Evolutionary conservation across 2,888 invertebrate genomes (phyloP).

Genomic region (Tachina grossa): DNA sequence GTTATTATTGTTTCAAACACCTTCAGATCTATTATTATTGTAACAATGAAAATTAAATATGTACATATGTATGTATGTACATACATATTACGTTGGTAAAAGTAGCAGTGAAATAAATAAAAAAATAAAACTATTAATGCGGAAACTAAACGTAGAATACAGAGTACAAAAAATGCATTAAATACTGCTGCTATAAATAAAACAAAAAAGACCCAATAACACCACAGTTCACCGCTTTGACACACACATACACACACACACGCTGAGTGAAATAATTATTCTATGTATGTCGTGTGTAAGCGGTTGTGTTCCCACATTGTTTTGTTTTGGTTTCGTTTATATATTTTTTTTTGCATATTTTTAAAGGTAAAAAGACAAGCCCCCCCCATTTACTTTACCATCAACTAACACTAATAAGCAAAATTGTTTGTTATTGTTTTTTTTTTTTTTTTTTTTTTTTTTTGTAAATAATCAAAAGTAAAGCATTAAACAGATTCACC

Average conservation of each 20-base stretch:
- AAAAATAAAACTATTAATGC: slow-evolving; percentile 35
- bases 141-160: slow-evolving; percentile 39
- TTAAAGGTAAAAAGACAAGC: slow-evolving; percentile 55
- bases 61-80: not conserved
- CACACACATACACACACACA: slow-evolving; percentile 1
- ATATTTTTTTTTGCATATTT: slow-evolving; percentile 4
- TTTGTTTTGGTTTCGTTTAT: not conserved
- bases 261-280: not conserved
- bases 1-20: slow-evolving; percentile 39
- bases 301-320: slow-evolving; percentile 7
- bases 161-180: not conserved
- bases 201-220: slow-evolving; percentile 6
- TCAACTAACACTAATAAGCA: not conserved
- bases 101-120: not conserved
- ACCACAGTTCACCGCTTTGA: not conserved
- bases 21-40: slow-evolving; percentile 49
- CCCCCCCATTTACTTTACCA: slow-evolving; percentile 43
- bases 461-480: slow-evolving; percentile 25
- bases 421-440: slow-evolving; percentile 19
- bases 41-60: not conserved
- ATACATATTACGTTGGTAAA: not conserved
- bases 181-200: slow-evolving; percentile 31
- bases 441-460: not conserved
- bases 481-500: too few relatives aligned
- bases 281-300: not conserved